Evolutionary conservation across 2,888 invertebrate genomes (phyloP), one percentile per base, ranked within the genome.

Genomic region (Petrolisthes manimaculis): DNA sequence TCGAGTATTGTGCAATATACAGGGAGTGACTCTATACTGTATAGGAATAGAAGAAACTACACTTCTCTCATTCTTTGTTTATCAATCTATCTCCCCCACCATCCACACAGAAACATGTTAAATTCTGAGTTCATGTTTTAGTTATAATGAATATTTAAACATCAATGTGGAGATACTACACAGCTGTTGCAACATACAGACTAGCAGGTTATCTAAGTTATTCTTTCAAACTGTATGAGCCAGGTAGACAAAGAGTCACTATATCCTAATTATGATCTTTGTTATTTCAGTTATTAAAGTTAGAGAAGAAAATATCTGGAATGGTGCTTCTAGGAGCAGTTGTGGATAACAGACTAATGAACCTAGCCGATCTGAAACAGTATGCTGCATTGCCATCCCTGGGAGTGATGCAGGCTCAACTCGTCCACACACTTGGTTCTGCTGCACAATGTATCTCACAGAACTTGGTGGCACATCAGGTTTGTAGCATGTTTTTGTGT

Each of bases 301-400:
- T 89, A 24, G 77, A 83, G 78, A 89, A 83, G 51, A 89, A 78
- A 53, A 56, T 89, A 18, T 8, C 55, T 37, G 78, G 82, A 12
- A 14, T 89, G 24, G 51, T 86, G 5, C 78, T 89, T 21, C 56
- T 89, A 51, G 90, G 86, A 5, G 90, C 84, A 14, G 71, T 90
- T 77, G 84, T 90, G 8, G 86, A 86, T 24, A 83, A 56, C 14
- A 71, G 90, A 4, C 80, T 90, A 56, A 84, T 90, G 88, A 82
- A 81, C 37, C 61, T 81, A 18, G 14, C 54, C 3, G 88, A 90
- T 14, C 51, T 90, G 69, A 56, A 90, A 75, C 80, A 75, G 5
- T 90, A 89, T 83, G 88, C 86, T 54, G 84, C 61, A 21, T 69
- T 90, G 77, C 90, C 90, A 1, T 71, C 81, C 1, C 78, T 89